Base-by-base conservation (phyloP, 2,888 invertebrate genomes). In the Drosophila phalerata region DNA sequence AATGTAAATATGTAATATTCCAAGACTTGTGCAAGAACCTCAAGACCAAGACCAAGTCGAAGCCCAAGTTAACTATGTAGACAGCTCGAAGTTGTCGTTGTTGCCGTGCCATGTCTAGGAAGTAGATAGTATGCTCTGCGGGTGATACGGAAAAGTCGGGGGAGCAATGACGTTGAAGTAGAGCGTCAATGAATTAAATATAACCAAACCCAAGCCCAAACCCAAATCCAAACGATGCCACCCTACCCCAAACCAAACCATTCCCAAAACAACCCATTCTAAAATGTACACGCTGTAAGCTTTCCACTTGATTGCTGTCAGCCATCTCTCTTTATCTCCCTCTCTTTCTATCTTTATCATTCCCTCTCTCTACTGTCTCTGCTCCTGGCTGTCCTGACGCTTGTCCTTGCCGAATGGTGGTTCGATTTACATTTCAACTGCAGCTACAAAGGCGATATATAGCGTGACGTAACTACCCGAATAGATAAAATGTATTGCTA, bases 391-490 rank as follows among this genome's bases (percentile, higher is more conserved):
- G 37, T 55, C 32, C 58, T 45, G 34, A 34, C 38, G 52, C 60
- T 75, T 72, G 88, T 77, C 81, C 81, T 84, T 88, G 86, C 67
- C 76, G 76, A 78, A 70, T 71, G 80, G 58, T 74, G 69, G 81
- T 88, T 88, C 88, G 89, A 88, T 85, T 85, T 88, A 88, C 85
- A 86, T 85, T 88, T 84, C 75, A 81, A 79, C 77, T 85, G 87
- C 88, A 86, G 73, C 66, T 58, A 65, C 49, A 66, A 70, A 71
- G 61, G 79, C 62, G 71, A 70, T 74, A 71, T 45, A 48, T 51
- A 66, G 69, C 68, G 74, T 86, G 85, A 84, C 88, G 88, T 79
- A 87, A 84, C 83, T 65, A 49, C 47, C 53, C 60, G 74, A 66
- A 78, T 78, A 78, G 78, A 78, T 78, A 73, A 73, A 64, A 45